phyloP scores from a whole-genome alignment of 2,888 invertebrate species.

The Erynnis tages region DNA sequence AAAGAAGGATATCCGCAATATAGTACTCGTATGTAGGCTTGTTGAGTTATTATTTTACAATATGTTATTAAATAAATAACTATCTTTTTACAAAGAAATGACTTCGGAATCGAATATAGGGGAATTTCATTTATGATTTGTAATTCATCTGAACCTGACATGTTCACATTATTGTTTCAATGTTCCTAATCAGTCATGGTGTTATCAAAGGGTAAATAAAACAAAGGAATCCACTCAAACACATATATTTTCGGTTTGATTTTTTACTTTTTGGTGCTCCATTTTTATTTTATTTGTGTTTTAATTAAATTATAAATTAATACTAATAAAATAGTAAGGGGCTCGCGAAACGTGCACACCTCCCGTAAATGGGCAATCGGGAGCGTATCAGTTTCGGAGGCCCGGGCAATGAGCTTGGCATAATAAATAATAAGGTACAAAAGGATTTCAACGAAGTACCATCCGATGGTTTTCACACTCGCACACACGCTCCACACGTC shows the following conservation, averaged over 20 bases:
- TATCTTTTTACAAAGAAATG: no score
- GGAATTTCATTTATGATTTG: no score
- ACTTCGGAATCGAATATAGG: no score
- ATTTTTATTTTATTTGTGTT: constrained; percentile 72
- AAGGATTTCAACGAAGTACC: constrained; percentile 72
- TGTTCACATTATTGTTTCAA: no score
- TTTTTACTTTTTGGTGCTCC: constrained; percentile 77
- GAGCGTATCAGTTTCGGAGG: constrained; percentile 58
- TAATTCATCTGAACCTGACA: no score
- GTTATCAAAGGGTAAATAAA: constrained; percentile 58
- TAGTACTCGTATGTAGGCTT: background rate
- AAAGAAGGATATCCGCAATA: constrained; percentile 20
- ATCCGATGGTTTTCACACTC: constrained; percentile 72
- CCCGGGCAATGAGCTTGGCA: constrained; percentile 79
- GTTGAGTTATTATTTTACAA: background rate
- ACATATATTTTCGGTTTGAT: constrained; percentile 76
- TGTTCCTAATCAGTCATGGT: no score
- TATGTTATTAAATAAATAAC: background rate
- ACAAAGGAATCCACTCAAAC: constrained; percentile 67
- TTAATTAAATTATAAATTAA: constrained; percentile 77
- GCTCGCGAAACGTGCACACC: constrained; percentile 58
- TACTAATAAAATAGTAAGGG: constrained; percentile 70
- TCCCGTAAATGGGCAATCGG: constrained; percentile 78
- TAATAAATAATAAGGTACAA: constrained; percentile 79
- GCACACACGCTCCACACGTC: constrained; percentile 67